Conservation (phyloP, 2,797 vertebrate genomes). For the Poeciliopsis infans region DNA sequence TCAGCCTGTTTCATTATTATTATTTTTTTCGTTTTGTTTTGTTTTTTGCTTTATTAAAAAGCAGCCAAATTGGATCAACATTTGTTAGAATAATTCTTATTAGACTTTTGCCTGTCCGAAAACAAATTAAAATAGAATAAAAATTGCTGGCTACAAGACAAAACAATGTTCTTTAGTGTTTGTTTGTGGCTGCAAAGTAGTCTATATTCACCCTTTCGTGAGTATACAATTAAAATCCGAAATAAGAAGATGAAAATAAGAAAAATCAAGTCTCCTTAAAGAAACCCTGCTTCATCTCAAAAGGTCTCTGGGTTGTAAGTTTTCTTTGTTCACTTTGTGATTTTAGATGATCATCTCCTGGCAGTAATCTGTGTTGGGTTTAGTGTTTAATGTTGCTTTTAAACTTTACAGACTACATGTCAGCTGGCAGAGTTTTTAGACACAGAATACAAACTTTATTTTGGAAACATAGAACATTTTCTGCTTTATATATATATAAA, state of each 20-base stretch:
- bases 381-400: neutral
- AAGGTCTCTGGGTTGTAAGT: neutral
- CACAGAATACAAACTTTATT: too few species aligned
- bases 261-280: neutral
- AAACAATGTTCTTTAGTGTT: neutral
- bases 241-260: neutral
- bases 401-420: neutral
- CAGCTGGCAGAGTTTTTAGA: neutral
- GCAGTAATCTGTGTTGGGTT: neutral
- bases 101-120: neutral
- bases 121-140: neutral
- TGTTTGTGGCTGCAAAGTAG: neutral
- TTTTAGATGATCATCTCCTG: neutral
- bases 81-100: neutral
- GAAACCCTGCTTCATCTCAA: neutral
- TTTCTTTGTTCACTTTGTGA: neutral
- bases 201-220: neutral
- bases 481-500: too few species aligned
- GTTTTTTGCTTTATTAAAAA: neutral
- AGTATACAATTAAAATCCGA: neutral
- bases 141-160: neutral
- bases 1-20: neutral
- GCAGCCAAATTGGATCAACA: neutral
- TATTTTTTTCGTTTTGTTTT: too few species aligned
- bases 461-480: too few species aligned